These are phyloP conservation scores for Myotis findleyi DNA, from an alignment of 2,797 vertebrate species.

Conservation along the genomic window DNA sequence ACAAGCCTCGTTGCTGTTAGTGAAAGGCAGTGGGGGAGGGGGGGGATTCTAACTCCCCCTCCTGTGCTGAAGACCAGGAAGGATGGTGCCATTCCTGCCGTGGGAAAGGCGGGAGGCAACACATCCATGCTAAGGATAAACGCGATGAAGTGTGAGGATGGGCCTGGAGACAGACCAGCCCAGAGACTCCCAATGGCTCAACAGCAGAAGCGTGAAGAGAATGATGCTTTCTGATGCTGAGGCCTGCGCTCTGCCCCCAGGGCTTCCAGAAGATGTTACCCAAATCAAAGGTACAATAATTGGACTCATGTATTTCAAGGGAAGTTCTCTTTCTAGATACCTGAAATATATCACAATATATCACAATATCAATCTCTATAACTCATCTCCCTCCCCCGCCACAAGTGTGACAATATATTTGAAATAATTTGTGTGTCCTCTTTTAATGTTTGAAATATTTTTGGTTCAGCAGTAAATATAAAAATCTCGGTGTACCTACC, in stretches of 20 bases:
- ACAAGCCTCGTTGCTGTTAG: slow-evolving; percentile 67
- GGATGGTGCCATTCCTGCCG: not conserved
- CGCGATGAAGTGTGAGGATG: not conserved
- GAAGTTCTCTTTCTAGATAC: not conserved
- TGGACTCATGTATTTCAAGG: not conserved
- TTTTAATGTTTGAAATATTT: slow-evolving; percentile 35
- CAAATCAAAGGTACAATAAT: not conserved
- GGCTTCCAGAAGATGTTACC: slow-evolving; percentile 2
- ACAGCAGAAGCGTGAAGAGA: not conserved
- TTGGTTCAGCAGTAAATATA: not conserved
- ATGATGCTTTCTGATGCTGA: slow-evolving; percentile 15
- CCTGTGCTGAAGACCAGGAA: slow-evolving; percentile 45
- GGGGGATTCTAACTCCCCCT: slow-evolving; percentile 6
- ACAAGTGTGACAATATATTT: not conserved
- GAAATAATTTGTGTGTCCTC: not conserved
- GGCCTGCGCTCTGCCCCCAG: not conserved
- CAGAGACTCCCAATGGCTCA: slow-evolving; percentile 6
- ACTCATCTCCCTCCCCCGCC: rapidly evolving
- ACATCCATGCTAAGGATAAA: slow-evolving; percentile 1
- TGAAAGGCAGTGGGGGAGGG: slow-evolving; percentile 12
- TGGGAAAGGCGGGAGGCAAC: slow-evolving; percentile 12
- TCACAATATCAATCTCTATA: not conserved
- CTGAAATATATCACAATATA: not conserved
- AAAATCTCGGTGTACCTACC: not conserved
- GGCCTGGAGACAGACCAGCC: not conserved